Evolutionary conservation across 2,113 vertebrate species (phyloP), one percentile per base, ranked within the genome.

Genomic region (Uropsilus gracilis): DNA sequence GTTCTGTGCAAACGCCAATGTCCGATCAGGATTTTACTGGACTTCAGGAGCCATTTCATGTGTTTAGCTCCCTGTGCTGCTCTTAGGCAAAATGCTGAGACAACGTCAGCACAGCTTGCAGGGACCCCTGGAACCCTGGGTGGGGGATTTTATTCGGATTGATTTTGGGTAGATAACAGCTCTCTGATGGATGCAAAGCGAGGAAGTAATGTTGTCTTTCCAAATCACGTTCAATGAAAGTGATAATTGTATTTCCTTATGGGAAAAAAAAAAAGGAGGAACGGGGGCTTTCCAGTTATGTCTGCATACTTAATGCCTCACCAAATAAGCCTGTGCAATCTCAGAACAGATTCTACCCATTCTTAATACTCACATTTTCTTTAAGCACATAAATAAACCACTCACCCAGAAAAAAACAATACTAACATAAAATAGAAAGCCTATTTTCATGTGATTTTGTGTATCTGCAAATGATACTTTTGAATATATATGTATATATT

Each of bases 141-240:
- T 78, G 73, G 82, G 59, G 5, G 92, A 92, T 91, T 95, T 78
- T 46, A 71, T 32, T 71, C 22, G 77, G 88, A 92, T 92, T 85
- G 77, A 86, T 96, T 95, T 75, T 0, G 63, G 61, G 57, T 86
- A 1, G 75, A 26, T 86, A 80, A 93, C 22, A 64, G 57, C 64
- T 96, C 78, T 94, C 89, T 28, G 50, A 75, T 71, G 82, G 34
- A 71, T 95, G 86, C 69, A 81, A 94, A 64, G 5, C 48, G 92
- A 73, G 75, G 72, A 88, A 94, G 71, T 86, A 92, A 91, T 95
- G 97, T 95, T 95, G 50, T 34, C 92, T 91, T 92, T 71, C 46
- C 59, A 91, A 91, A 94, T 75, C 83, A 48, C 34, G 75, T 34
- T 90, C 86, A 94, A 2, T 59, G 66, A 94, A 94, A 82, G 28